Evolutionary conservation across 1,140 invertebrate genomes (phyloP).

Genomic region (Drosophila ogumai): DNA sequence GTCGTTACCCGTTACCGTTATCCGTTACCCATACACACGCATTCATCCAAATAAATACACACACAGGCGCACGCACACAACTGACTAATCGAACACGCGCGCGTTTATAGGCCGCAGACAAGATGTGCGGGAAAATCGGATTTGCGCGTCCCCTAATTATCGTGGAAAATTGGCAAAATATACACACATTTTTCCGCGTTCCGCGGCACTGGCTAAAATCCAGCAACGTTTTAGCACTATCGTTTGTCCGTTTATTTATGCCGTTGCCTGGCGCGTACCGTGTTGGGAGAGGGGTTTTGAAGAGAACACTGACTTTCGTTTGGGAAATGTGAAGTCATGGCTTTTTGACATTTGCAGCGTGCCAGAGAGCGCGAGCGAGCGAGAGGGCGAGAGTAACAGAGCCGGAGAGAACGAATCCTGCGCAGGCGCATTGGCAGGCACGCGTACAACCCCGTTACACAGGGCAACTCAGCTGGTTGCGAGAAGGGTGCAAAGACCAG

Average conservation of each 20-base stretch:
- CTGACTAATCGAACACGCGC: slow-evolving; percentile 58
- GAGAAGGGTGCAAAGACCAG: slow-evolving; percentile 3
- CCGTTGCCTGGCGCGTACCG: slow-evolving; percentile 39
- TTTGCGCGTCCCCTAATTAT: slow-evolving; percentile 32
- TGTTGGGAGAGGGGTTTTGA: slow-evolving; percentile 8
- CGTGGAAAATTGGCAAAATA: slow-evolving; percentile 22
- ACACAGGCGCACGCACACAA: slow-evolving; percentile 15
- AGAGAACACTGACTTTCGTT: too few relatives aligned
- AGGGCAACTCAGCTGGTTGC: slow-evolving; percentile 4
- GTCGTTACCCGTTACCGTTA: slow-evolving; percentile 8
- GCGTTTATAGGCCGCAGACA: slow-evolving; percentile 57
- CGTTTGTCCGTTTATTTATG: slow-evolving; percentile 29
- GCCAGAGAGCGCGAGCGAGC: slow-evolving; percentile 4
- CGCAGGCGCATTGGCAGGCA: slow-evolving; percentile 19
- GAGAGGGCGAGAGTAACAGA: slow-evolving; percentile 13
- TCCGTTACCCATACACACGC: slow-evolving; percentile 22
- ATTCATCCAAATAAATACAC: background rate
- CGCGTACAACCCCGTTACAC: background rate
- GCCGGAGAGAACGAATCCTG: background rate
- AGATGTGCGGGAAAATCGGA: slow-evolving; percentile 45
- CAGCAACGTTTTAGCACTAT: slow-evolving; percentile 2
- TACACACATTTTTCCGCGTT: background rate
- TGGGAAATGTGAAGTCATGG: slow-evolving; percentile 40
- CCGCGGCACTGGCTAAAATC: slow-evolving; percentile 2
- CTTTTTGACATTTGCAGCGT: slow-evolving; percentile 58